Evolutionary conservation across 2,113 vertebrate genomes (phyloP).

Genomic region (Periophthalmodon schlosseri): DNA sequence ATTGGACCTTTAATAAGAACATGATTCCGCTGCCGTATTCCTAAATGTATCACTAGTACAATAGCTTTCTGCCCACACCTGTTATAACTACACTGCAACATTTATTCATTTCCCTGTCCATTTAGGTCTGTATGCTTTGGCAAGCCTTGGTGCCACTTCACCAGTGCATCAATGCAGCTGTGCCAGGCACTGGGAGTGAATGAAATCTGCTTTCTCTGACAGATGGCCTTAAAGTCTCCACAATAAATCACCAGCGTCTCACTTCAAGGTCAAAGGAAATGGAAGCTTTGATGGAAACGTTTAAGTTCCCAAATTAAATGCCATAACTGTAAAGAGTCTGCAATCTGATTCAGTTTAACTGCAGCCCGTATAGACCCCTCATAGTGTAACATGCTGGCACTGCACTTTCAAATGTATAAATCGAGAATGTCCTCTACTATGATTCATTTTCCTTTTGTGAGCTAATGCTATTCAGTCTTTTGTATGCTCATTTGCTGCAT

Average conservation of each 20-base stretch:
- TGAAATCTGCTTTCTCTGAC: conserved; percentile 11
- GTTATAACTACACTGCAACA: not conserved
- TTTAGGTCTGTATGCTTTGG: not conserved
- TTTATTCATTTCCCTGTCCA: not conserved
- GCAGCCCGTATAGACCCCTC: conserved; percentile 6
- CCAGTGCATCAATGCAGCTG: conserved; percentile 3
- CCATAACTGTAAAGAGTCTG: conserved; percentile 10
- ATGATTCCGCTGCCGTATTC: too few relatives aligned
- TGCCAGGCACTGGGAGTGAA: not conserved
- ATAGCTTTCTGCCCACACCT: not conserved
- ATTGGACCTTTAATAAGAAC: too few relatives aligned
- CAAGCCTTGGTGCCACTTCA: not conserved
- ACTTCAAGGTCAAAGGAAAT: conserved; percentile 28
- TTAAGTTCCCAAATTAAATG: conserved; percentile 28
- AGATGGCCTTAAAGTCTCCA: conserved; percentile 17
- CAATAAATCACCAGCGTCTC: conserved; percentile 26
- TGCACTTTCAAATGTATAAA: conserved; percentile 27
- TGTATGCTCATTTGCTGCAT: not conserved
- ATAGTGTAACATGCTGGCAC: conserved; percentile 40
- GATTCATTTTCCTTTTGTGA: not conserved
- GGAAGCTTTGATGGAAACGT: conserved; percentile 30
- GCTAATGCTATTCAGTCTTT: not conserved
- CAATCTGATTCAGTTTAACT: conserved; percentile 44
- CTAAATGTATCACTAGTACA: not conserved
- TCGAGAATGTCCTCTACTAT: conserved; percentile 3